Evolutionary conservation across 2,113 vertebrate species (phyloP).

Genomic region (Empidonax traillii): DNA sequence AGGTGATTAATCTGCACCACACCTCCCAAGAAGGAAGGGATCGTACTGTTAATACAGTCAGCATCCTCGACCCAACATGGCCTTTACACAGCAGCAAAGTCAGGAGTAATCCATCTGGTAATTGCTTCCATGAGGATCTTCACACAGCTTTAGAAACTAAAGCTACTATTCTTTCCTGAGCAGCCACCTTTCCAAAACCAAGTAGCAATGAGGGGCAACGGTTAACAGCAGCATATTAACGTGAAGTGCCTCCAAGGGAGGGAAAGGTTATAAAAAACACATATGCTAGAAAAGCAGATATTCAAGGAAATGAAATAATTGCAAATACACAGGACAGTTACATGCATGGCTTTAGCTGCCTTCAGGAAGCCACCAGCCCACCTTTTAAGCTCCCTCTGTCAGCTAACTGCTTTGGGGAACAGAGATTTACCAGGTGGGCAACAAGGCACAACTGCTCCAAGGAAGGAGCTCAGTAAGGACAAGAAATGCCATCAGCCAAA

Average conservation of each 20-base stretch:
- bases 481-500: neutral
- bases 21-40: neutral
- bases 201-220: neutral
- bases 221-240: neutral
- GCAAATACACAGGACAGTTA: neutral
- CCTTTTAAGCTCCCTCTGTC: neutral
- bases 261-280: neutral
- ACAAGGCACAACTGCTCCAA: neutral
- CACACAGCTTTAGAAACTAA: slow-evolving; percentile 48
- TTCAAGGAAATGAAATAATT: neutral
- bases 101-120: slow-evolving; percentile 43
- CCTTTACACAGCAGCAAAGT: slow-evolving; percentile 22
- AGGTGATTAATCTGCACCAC: neutral
- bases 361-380: neutral
- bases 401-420: neutral
- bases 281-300: neutral
- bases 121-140: slow-evolving; percentile 57
- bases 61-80: neutral
- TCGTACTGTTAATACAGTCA: neutral
- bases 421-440: neutral
- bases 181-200: neutral
- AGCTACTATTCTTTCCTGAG: neutral
- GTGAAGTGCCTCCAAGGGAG: neutral
- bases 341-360: neutral
- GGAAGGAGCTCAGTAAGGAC: neutral